Evolutionary conservation across 1,140 invertebrate species (phyloP).

Genomic region (Brachionus sp.): DNA sequence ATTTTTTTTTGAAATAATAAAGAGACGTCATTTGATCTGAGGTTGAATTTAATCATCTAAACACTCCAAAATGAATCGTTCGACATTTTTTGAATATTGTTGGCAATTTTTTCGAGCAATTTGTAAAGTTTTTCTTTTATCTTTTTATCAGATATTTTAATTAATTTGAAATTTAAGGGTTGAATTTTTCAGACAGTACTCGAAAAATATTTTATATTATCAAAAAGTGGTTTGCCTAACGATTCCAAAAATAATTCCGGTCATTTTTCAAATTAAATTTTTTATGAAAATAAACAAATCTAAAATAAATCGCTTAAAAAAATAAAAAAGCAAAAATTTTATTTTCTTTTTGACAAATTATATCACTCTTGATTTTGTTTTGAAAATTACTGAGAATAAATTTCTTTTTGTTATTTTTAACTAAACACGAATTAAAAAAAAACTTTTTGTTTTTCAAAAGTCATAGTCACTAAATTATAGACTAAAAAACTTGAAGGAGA

Average conservation of each 20-base stretch:
- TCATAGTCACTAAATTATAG: too few relatives aligned
- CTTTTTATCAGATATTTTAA: conserved; percentile 22
- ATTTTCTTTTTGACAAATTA: too few relatives aligned
- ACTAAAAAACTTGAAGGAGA: too few relatives aligned
- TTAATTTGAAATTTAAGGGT: background rate
- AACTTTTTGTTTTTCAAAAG: too few relatives aligned
- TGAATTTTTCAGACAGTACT: background rate
- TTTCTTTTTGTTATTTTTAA: too few relatives aligned
- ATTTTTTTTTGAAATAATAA: background rate
- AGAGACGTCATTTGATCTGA: conserved; percentile 23
- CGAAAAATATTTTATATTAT: background rate
- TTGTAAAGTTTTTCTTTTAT: background rate
- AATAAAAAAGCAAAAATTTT: too few relatives aligned
- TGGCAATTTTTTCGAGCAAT: background rate
- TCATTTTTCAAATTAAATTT: background rate
- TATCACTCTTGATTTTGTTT: too few relatives aligned
- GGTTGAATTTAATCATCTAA: background rate
- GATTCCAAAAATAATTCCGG: background rate
- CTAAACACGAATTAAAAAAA: too few relatives aligned
- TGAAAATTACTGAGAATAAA: too few relatives aligned
- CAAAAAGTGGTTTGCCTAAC: background rate
- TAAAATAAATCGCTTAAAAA: too few relatives aligned
- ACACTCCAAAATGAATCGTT: conserved; percentile 9
- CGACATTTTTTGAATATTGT: conserved; percentile 1
- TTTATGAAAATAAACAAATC: too few relatives aligned